Base-by-base conservation (phyloP, 1,140 invertebrate species). In the Andrena cerasifolii region DNA sequence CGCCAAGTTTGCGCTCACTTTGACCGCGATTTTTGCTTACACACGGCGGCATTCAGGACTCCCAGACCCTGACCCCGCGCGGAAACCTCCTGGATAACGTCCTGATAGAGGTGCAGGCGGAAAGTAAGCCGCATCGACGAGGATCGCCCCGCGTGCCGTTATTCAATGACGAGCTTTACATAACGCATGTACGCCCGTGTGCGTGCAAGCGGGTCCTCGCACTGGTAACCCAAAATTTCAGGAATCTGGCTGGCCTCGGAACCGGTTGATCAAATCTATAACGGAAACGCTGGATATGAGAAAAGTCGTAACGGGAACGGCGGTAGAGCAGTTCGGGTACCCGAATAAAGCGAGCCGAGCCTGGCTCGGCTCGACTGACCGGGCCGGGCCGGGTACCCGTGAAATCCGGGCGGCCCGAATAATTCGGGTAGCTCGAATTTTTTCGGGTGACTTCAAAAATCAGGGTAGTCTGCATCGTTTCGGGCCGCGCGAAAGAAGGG, bases 191-290 rank as follows among this genome's bases (percentile, higher is more conserved):
- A 36, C 28, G n/a, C 36, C 58, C n/a, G 31, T 36, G 74, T 21
- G n/a, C n/a, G 65, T 31, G 33, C n/a, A 31, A 33, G 36, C 10
- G 10, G 10, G 36, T 10, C 10, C 33, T 49, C 51, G 68, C 67
- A 65, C 67, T 65, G 63, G 74, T 83, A 83, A 83, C 70, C 68
- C 58, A 70, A 84, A 84, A 83, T 84, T 84, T 84, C 40, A 67
- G 53, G 78, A 84, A 84, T 84, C 54, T 77, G 31, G 40, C 36
- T n/a, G 24, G 6, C 10, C 31, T 21, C 3, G 45, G 59, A 84
- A 84, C 82, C 82, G 83, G 83, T 84, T 77, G 51, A 28, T 26
- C 78, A 80, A 56, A 84, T 76, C 65, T 83, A 58, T 84, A 83
- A 77, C 83, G 71, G 78, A 80, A 63, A 84, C 43, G 31, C 14